Base-by-base conservation (phyloP, 2,888 invertebrate genomes). In the Suillia variegata region DNA sequence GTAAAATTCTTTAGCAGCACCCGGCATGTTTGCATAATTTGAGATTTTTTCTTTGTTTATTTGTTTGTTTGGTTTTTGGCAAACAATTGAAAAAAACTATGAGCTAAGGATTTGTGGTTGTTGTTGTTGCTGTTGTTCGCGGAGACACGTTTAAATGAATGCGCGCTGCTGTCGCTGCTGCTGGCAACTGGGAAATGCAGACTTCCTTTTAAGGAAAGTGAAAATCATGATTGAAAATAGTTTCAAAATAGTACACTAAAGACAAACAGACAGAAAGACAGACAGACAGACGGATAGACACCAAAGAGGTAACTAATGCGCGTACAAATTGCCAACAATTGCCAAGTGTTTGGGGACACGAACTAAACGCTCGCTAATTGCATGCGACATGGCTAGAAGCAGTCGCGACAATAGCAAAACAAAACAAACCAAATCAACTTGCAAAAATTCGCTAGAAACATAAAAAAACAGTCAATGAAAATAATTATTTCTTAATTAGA, bases 171-270 rank as follows among this genome's bases (percentile, higher is more conserved):
- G n/a, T 34, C 10, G 8, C 22, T 13, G 20, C 24, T 26, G 26
- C 24, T n/a, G 50, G 13, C 24, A 50, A 24, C 24, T 50, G 26
- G 38, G 10, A 20, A 42, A 22, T 12, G 50, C 24, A n/a, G n/a
- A 48, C 49, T 51, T 56, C 38, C 55, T 34, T 52, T 38, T 59
- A 56, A 33, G 59, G 59, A 52, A 55, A 48, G 59, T 59, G 59
- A 59, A 59, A 59, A 59, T 59, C 55, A 59, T 59, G 55, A 59
- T 59, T 38, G 38, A 38, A 38, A 38, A 38, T n/a, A n/a, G n/a
- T 38, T 38, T 10, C 38, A 38, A 6, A 26, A n/a, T n/a, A n/a
- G n/a, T n/a, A 31, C 31, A 31, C 6, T 31, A 12, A 31, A 6
- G 31, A 22, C 15, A 22, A 22, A n/a, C 49, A 22, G 22, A 17